Evolutionary conservation across 1,140 invertebrate genomes (phyloP).

Genomic region (Bathynomus jamesi): DNA sequence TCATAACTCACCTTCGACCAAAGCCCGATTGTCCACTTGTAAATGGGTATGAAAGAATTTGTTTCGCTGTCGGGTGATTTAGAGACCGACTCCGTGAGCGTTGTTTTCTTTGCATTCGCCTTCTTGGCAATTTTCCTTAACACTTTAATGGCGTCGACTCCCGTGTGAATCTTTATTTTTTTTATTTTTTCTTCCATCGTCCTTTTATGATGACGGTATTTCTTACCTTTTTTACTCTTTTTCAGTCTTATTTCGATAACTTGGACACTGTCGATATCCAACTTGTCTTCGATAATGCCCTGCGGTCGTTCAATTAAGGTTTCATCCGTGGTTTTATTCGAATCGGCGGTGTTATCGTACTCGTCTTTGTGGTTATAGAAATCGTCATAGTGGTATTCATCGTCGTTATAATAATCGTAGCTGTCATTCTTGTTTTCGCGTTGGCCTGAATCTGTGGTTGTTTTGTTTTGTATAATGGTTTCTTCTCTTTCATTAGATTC

Average conservation of each 20-base stretch:
- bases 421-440: background rate
- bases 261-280: constrained; percentile 30
- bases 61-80: background rate
- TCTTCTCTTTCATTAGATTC: no score
- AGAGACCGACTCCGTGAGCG: background rate
- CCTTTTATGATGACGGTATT: background rate
- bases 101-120: background rate
- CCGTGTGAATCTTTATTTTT: constrained; percentile 4
- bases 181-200: background rate
- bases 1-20: background rate
- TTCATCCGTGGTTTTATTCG: background rate
- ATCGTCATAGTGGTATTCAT: constrained; percentile 1
- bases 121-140: constrained; percentile 8
- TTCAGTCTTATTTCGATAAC: constrained; percentile 19
- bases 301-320: constrained; percentile 18
- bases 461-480: no score
- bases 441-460: background rate
- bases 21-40: background rate
- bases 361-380: constrained; percentile 3
- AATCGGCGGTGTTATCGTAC: background rate
- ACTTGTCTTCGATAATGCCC: constrained; percentile 38
- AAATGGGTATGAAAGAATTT: background rate
- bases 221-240: background rate
- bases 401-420: constrained; percentile 13
- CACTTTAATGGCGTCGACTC: background rate